These are phyloP conservation scores for Cyprinodon tularosa DNA, from an alignment of 2,113 vertebrate species.

Conservation along the genomic window DNA sequence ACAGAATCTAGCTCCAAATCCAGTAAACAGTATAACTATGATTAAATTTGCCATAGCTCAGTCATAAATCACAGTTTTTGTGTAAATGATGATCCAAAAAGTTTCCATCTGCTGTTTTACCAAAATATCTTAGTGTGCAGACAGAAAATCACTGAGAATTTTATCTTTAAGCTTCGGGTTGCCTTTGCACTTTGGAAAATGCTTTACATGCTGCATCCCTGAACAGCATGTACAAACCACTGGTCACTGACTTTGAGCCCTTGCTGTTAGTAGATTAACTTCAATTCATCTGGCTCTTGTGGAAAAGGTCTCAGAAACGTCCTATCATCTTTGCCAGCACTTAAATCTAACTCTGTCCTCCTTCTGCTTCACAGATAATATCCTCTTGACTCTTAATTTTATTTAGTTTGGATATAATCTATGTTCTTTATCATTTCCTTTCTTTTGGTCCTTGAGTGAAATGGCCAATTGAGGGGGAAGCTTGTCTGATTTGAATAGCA, in stretches of 20 bases:
- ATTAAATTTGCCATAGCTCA: background rate
- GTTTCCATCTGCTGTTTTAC: background rate
- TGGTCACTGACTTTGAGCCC: constrained; percentile 53
- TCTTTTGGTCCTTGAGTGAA: constrained; percentile 30
- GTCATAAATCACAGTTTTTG: background rate
- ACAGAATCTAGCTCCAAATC: background rate
- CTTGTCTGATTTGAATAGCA: constrained; percentile 14
- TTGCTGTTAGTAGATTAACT: constrained; percentile 50
- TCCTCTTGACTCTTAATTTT: constrained; percentile 14
- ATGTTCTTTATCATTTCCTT: constrained; percentile 26
- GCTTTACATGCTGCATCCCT: constrained; percentile 43
- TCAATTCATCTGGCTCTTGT: constrained; percentile 27
- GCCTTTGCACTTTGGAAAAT: constrained; percentile 52
- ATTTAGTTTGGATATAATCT: constrained; percentile 24
- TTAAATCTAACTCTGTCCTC: constrained; percentile 29
- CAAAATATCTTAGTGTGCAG: constrained; percentile 7
- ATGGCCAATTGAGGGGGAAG: constrained; percentile 26
- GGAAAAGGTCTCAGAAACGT: constrained; percentile 53
- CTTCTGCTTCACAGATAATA: constrained; percentile 7
- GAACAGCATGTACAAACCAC: constrained; percentile 47
- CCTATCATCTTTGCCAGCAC: constrained; percentile 21
- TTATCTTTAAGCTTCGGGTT: constrained; percentile 25
- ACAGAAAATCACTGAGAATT: background rate
- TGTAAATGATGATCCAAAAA: background rate
- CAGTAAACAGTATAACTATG: background rate